Evolutionary conservation across 1,140 invertebrate species (phyloP).

Genomic region (Hyposmocoma kahamanoa): DNA sequence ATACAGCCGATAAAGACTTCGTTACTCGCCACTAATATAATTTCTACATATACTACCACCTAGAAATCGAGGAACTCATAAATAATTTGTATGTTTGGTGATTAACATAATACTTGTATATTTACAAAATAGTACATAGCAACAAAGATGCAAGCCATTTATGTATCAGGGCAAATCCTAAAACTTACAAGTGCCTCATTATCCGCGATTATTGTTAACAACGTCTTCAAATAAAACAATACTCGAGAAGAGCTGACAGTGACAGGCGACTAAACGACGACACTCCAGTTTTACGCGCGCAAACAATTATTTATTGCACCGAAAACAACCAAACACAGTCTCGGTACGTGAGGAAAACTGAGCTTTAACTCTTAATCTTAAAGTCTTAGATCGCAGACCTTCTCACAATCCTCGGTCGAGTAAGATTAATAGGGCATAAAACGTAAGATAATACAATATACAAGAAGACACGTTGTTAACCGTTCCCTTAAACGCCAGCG

Average conservation of each 20-base stretch:
- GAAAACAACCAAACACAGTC: conserved; percentile 47
- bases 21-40: too few relatives aligned
- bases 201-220: conserved; percentile 44
- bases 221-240: conserved; percentile 45
- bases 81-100: too few relatives aligned
- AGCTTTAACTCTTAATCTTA: conserved; percentile 25
- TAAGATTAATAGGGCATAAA: conserved; percentile 71
- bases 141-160: too few relatives aligned
- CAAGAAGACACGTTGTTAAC: conserved; percentile 72
- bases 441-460: conserved; percentile 72
- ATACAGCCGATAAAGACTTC: too few relatives aligned
- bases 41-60: too few relatives aligned
- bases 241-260: conserved; percentile 18
- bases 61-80: too few relatives aligned
- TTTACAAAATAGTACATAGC: too few relatives aligned
- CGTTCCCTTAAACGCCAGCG: conserved; percentile 49
- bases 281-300: conserved; percentile 61
- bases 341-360: conserved; percentile 19
- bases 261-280: conserved; percentile 38
- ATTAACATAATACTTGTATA: too few relatives aligned
- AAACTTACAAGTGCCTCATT: conserved; percentile 31
- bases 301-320: conserved; percentile 69
- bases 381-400: conserved; percentile 24
- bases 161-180: conserved; percentile 32
- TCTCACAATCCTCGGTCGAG: conserved; percentile 31